Conservation (phyloP, 2,113 vertebrate genomes). For the Petromus typicus region DNA sequence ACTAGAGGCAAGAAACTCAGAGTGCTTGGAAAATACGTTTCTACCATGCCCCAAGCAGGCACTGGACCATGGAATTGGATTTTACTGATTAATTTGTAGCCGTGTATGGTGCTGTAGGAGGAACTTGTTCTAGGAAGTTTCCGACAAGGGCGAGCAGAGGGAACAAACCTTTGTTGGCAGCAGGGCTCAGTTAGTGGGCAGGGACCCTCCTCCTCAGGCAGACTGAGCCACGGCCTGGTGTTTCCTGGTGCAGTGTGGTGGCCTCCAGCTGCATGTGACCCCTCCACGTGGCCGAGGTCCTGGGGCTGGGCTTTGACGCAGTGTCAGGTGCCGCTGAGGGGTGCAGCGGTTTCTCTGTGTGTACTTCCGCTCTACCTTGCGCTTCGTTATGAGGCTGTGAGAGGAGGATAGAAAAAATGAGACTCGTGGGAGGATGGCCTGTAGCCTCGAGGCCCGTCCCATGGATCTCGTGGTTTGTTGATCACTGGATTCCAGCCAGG, state of each 20-base stretch:
- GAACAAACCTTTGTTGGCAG: too few relatives aligned
- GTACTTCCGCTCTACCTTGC: rapidly evolving
- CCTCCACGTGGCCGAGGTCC: neutral
- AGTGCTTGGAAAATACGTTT: neutral
- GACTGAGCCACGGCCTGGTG: rapidly evolving
- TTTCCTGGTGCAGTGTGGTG: neutral
- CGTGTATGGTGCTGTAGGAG: neutral
- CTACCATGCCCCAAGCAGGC: neutral
- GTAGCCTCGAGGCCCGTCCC: neutral
- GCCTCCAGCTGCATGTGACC: too few relatives aligned
- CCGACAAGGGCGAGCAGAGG: neutral
- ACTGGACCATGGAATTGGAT: constrained; percentile 50
- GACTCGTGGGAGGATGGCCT: rapidly evolving
- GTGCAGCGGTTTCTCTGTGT: rapidly evolving
- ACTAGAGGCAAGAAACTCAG: neutral
- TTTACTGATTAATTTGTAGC: constrained; percentile 57
- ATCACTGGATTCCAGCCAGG: too few relatives aligned
- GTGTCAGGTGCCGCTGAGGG: neutral
- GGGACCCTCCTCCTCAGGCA: rapidly evolving
- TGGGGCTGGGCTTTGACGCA: neutral
- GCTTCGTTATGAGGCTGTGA: neutral
- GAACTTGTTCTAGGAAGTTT: neutral
- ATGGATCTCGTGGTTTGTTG: neutral
- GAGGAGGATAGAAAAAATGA: neutral
- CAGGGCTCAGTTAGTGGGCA: neutral